Evolutionary conservation across 2,797 vertebrate genomes (phyloP).

Genomic region (Gouania willdenowi): DNA sequence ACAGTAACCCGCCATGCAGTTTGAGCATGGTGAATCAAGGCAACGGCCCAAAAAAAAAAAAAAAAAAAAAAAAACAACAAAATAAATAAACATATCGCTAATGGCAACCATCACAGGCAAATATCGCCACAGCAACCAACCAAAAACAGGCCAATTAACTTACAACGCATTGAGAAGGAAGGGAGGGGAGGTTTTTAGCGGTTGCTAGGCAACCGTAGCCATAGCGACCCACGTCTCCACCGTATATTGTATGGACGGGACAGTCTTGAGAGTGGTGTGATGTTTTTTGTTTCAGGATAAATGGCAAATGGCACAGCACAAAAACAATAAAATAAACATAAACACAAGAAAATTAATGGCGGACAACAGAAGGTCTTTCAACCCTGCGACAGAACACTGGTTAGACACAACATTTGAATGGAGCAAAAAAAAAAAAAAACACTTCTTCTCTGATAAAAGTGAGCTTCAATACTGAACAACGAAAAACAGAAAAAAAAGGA

Average conservation of each 20-base stretch:
- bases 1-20: slow-evolving; percentile 81
- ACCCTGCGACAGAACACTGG: slow-evolving; percentile 65
- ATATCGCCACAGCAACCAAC: slow-evolving; percentile 83
- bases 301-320: slow-evolving; percentile 78
- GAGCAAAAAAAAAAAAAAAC: no score
- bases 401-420: slow-evolving; percentile 54
- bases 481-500: slow-evolving; percentile 25
- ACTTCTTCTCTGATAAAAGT: slow-evolving; percentile 10
- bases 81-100: slow-evolving; percentile 69
- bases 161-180: slow-evolving; percentile 77
- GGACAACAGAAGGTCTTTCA: slow-evolving; percentile 57
- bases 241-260: slow-evolving; percentile 79
- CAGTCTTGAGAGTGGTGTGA: slow-evolving; percentile 74
- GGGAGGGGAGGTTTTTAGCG: slow-evolving; percentile 76
- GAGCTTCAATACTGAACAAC: slow-evolving; percentile 17
- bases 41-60: slow-evolving; percentile 64
- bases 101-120: slow-evolving; percentile 83
- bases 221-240: slow-evolving; percentile 81
- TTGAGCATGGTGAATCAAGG: slow-evolving; percentile 80
- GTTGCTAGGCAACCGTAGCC: slow-evolving; percentile 81
- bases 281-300: slow-evolving; percentile 74
- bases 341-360: slow-evolving; percentile 73
- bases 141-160: slow-evolving; percentile 81
- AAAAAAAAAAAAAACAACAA: slow-evolving; percentile 62
- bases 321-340: slow-evolving; percentile 78